Evolutionary conservation across 2,113 vertebrate species (phyloP).

Genomic region (Salvator merianae): DNA sequence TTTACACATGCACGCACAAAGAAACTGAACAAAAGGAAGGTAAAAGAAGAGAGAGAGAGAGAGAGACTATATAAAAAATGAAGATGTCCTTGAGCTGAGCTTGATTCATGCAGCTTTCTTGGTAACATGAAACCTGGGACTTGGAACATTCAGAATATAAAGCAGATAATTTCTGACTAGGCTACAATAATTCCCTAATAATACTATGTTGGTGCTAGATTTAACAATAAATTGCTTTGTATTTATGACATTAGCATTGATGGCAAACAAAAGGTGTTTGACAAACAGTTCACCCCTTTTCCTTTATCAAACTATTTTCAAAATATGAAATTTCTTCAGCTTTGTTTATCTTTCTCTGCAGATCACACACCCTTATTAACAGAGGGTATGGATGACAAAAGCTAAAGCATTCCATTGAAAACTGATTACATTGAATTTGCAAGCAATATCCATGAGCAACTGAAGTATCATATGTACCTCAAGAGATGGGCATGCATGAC

Average conservation of each 20-base stretch:
- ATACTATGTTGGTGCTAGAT: neutral
- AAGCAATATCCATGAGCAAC: conserved; percentile 4
- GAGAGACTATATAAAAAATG: too few relatives aligned
- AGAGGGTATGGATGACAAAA: neutral
- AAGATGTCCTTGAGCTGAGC: too few relatives aligned
- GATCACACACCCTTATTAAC: neutral
- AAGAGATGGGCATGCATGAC: conserved; percentile 12
- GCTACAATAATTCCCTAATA: neutral
- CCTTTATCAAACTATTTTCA: neutral
- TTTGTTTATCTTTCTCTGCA: conserved; percentile 6
- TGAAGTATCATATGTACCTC: conserved; percentile 28
- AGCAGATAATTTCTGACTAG: neutral
- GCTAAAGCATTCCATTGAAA: conserved; percentile 11
- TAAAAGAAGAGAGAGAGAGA: too few relatives aligned
- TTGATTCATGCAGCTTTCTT: too few relatives aligned
- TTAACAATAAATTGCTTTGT: neutral
- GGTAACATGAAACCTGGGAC: too few relatives aligned
- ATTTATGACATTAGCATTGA: neutral
- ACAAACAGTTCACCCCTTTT: neutral
- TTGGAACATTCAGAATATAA: neutral
- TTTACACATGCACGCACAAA: too few relatives aligned
- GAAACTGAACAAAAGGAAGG: too few relatives aligned
- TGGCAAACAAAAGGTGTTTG: neutral
- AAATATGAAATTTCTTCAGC: neutral
- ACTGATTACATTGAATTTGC: neutral